These are phyloP conservation scores for Pherbina coryleti DNA, from an alignment of 2,888 invertebrate species.

Conservation along the genomic window DNA sequence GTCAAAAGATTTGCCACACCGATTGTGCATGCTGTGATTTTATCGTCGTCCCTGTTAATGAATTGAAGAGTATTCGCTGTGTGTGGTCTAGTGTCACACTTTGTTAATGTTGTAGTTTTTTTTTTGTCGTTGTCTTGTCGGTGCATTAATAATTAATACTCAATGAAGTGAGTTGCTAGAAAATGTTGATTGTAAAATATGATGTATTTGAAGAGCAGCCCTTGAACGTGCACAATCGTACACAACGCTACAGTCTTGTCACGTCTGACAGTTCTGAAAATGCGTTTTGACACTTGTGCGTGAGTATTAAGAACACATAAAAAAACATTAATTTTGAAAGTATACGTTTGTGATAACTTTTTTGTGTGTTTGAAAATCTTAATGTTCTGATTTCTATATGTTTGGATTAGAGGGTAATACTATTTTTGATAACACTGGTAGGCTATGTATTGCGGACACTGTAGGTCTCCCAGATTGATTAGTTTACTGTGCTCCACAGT, in stretches of 20 bases:
- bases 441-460: too few relatives aligned
- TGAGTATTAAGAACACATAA: background rate
- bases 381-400: too few relatives aligned
- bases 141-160: conserved; percentile 9
- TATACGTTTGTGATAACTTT: background rate
- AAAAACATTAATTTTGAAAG: background rate
- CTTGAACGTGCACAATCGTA: background rate
- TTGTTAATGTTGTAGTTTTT: conserved; percentile 13
- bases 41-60: conserved; percentile 24
- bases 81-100: conserved; percentile 30
- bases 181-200: background rate
- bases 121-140: conserved; percentile 21
- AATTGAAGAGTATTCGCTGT: conserved; percentile 23
- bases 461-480: too few relatives aligned
- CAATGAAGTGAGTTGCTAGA: conserved; percentile 16
- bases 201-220: background rate
- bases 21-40: conserved; percentile 34
- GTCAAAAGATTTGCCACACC: conserved; percentile 35
- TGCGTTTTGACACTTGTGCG: conserved; percentile 14
- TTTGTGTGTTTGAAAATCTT: too few relatives aligned
- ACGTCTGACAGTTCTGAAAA: background rate
- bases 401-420: too few relatives aligned
- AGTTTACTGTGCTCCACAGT: too few relatives aligned
- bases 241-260: background rate
- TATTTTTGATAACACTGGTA: too few relatives aligned